phyloP scores from a whole-genome alignment of 2,888 invertebrate species.

The Lithophane semibrunnea region DNA sequence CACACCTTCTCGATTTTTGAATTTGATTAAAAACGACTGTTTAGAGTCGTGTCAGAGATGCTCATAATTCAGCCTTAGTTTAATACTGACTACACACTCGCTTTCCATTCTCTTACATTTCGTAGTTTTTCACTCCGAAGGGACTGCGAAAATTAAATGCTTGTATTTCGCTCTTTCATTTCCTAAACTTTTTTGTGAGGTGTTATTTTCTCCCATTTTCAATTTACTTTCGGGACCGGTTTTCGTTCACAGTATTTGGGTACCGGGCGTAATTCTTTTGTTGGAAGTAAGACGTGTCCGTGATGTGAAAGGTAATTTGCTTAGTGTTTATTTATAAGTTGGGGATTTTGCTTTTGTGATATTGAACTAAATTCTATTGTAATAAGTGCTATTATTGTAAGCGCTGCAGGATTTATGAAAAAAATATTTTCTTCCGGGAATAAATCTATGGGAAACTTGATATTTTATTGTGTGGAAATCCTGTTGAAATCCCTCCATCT shows the following conservation, averaged over 20 bases:
- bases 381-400: not conserved
- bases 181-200: conserved; percentile 37
- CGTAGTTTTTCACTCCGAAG: not conserved
- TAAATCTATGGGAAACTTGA: not conserved
- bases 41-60: no score
- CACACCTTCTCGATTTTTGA: no score
- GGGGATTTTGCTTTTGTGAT: conserved; percentile 26
- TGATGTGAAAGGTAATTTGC: conserved; percentile 41
- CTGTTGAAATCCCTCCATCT: not conserved
- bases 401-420: not conserved
- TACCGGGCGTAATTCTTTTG: conserved; percentile 48
- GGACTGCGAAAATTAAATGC: conserved; percentile 1
- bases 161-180: conserved; percentile 45
- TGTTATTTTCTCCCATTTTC: conserved; percentile 54
- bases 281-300: conserved; percentile 17
- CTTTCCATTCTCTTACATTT: not conserved
- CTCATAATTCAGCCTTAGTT: not conserved
- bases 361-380: not conserved
- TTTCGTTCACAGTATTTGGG: conserved; percentile 31
- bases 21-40: not conserved
- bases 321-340: conserved; percentile 28
- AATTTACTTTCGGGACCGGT: conserved; percentile 56
- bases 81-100: not conserved
- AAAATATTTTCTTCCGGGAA: not conserved
- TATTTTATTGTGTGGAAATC: not conserved